These are phyloP conservation scores for Tachuris rubrigastra DNA, from an alignment of 2,113 vertebrate genomes.

Conservation along the genomic window DNA sequence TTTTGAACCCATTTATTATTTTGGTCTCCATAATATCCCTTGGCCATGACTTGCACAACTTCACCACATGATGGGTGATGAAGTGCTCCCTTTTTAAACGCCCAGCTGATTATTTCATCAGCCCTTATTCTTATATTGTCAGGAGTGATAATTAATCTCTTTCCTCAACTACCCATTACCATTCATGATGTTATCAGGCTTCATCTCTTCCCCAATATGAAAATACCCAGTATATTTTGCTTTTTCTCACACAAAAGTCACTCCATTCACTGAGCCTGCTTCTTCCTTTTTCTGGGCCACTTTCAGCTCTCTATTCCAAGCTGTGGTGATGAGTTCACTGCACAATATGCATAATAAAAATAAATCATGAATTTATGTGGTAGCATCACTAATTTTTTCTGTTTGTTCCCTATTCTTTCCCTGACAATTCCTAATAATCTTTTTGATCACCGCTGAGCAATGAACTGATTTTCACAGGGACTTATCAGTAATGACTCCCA, in stretches of 20 bases:
- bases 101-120: constrained; percentile 57
- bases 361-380: not conserved
- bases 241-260: not conserved
- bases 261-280: not conserved
- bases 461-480: constrained; percentile 26
- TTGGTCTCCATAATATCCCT: not conserved
- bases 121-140: constrained; percentile 9
- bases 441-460: not conserved
- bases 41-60: not conserved
- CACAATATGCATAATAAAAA: not conserved
- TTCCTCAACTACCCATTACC: constrained; percentile 15
- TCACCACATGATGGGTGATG: not conserved
- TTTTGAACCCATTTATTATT: not conserved
- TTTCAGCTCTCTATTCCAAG: not conserved
- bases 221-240: not conserved
- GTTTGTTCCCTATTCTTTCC: constrained; percentile 1
- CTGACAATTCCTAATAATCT: constrained; percentile 2
- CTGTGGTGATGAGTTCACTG: not conserved
- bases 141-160: constrained; percentile 31
- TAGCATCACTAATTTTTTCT: not conserved
- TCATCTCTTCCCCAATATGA: not conserved
- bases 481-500: not conserved
- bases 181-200: not conserved
- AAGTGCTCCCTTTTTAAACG: constrained; percentile 18
- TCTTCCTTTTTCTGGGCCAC: not conserved